Conservation (phyloP, 2,888 invertebrate species). For the Tipula helvola region DNA sequence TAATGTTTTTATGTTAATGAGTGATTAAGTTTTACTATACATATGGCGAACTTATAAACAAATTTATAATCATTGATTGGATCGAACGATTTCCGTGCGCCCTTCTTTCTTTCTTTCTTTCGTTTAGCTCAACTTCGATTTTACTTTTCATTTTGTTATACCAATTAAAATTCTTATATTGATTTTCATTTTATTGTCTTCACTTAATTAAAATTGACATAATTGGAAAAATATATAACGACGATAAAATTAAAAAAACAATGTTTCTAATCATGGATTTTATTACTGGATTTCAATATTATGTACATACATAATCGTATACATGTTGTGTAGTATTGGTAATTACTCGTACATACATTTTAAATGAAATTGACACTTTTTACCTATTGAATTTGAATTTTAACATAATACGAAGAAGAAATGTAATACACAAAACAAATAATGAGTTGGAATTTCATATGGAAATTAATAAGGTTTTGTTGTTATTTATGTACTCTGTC, state of each 20-base stretch:
- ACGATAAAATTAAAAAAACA: neutral
- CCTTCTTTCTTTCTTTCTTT: neutral
- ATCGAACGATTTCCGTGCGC: neutral
- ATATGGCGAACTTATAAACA: neutral
- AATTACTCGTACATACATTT: neutral
- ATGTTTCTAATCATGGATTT: neutral
- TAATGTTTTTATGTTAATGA: neutral
- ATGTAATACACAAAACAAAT: neutral
- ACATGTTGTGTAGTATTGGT: neutral
- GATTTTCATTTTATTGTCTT: conserved; percentile 4
- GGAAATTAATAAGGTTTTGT: neutral
- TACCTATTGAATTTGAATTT: neutral
- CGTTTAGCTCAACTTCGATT: neutral
- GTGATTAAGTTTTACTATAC: no score
- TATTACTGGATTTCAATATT: neutral
- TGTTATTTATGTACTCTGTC: neutral
- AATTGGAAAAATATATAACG: neutral
- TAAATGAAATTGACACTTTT: neutral
- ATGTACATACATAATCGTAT: neutral
- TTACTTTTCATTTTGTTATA: neutral
- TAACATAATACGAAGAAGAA: neutral
- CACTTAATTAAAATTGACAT: neutral
- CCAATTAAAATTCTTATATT: neutral
- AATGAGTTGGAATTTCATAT: neutral
- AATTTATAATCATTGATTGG: neutral